Evolutionary conservation across 2,797 vertebrate species (phyloP).

Genomic region (Rhinophrynus dorsalis): DNA sequence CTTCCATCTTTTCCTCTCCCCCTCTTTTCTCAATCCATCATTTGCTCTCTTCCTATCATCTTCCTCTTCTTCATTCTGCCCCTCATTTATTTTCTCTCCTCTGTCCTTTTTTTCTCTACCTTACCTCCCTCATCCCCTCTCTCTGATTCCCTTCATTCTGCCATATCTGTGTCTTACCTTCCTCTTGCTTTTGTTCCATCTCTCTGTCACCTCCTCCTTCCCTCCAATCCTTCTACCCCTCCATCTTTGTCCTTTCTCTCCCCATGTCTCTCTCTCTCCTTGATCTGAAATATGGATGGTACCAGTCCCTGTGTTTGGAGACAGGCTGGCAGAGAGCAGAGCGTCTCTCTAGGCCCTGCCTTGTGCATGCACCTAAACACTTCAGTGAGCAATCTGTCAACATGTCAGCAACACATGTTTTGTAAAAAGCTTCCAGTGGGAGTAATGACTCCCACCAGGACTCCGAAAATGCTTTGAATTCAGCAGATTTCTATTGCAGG

Average conservation of each 20-base stretch:
- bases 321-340: conserved; percentile 86
- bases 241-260: conserved; percentile 71
- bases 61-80: no score
- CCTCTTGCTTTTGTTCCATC: background rate
- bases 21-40: no score
- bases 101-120: no score
- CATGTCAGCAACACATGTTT: conserved; percentile 99
- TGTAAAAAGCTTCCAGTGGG: conserved; percentile 99
- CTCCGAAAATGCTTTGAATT: conserved; percentile 89
- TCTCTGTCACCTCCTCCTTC: background rate
- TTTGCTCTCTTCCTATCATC: no score
- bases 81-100: no score
- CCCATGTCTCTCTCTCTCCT: conserved; percentile 72
- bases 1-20: no score
- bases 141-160: conserved; percentile 6
- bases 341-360: conserved; percentile 92
- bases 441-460: conserved; percentile 87
- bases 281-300: conserved; percentile 97
- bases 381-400: conserved; percentile 98
- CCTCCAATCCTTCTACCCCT: conserved; percentile 40
- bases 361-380: conserved; percentile 92
- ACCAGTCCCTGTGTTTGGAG: conserved; percentile 94
- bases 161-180: background rate
- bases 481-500: conserved; percentile 87
- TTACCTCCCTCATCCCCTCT: conserved; percentile 2